phyloP scores from a whole-genome alignment of 2,888 invertebrate species.

The Listrodromus nycthemerus region DNA sequence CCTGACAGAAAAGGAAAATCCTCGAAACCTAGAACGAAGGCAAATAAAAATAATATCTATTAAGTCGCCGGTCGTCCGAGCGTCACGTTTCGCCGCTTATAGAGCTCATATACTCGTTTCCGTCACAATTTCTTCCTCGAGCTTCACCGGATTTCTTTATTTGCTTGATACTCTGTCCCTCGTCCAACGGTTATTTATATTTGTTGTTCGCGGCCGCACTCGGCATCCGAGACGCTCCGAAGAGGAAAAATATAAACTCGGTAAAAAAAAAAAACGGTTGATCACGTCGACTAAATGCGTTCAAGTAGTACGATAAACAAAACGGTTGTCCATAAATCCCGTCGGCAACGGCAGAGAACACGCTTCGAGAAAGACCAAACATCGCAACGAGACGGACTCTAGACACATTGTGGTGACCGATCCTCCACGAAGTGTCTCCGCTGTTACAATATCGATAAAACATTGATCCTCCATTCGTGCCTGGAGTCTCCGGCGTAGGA shows the following conservation, averaged over 20 bases:
- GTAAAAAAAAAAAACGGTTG: slow-evolving; percentile 26
- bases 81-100: slow-evolving; percentile 51
- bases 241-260: slow-evolving; percentile 14
- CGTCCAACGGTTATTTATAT: slow-evolving; percentile 9
- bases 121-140: slow-evolving; percentile 42
- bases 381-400: slow-evolving; percentile 68
- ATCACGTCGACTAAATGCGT: slow-evolving; percentile 70
- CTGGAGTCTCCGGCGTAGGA: slow-evolving; percentile 76
- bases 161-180: slow-evolving; percentile 11
- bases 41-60: neutral
- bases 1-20: neutral
- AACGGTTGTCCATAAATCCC: slow-evolving; percentile 80
- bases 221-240: neutral
- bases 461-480: slow-evolving; percentile 81
- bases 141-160: slow-evolving; percentile 39
- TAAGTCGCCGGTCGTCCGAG: slow-evolving; percentile 36
- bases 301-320: slow-evolving; percentile 78
- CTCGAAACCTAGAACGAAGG: neutral
- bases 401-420: slow-evolving; percentile 73
- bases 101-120: slow-evolving; percentile 32
- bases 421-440: slow-evolving; percentile 66
- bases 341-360: slow-evolving; percentile 77
- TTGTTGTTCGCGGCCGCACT: slow-evolving; percentile 16
- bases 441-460: slow-evolving; percentile 81
- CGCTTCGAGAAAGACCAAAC: slow-evolving; percentile 73